Evolutionary conservation across 37 sponge, comb jelly and placozoan genomes (phyloP).

Genomic region (Spongilla lacustris): DNA sequence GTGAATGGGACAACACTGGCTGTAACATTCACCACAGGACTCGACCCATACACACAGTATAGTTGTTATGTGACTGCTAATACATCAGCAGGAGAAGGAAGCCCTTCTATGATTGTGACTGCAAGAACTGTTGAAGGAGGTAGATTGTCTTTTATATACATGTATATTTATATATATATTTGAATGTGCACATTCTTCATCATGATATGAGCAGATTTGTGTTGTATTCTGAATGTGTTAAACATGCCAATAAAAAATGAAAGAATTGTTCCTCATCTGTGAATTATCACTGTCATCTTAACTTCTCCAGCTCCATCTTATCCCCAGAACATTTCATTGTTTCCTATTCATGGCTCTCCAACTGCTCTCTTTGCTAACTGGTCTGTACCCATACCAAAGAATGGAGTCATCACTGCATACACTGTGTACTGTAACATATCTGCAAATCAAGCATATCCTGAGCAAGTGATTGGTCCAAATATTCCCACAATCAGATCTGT

Average conservation of each 20-base stretch:
- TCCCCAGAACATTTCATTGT: background rate
- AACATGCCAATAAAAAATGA: too few relatives aligned
- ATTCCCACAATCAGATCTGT: background rate
- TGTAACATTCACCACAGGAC: too few relatives aligned
- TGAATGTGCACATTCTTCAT: too few relatives aligned
- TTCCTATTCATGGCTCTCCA: background rate
- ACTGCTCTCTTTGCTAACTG: background rate
- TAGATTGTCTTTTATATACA: too few relatives aligned
- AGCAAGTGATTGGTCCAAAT: background rate
- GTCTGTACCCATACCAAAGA: background rate
- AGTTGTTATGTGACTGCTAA: constrained; percentile 40
- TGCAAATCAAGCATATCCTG: background rate
- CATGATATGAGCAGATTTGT: too few relatives aligned
- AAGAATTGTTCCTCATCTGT: too few relatives aligned
- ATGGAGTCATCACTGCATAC: background rate
- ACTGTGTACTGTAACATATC: background rate
- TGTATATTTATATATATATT: too few relatives aligned
- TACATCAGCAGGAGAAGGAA: constrained; percentile 47
- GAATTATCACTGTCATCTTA: too few relatives aligned
- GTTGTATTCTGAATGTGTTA: too few relatives aligned
- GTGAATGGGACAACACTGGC: constrained; percentile 16
- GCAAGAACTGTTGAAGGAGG: too few relatives aligned
- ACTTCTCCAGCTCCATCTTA: background rate
- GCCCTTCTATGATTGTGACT: constrained; percentile 10
- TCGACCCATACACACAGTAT: too few relatives aligned